Percentiles rank a stretch among this genome's conserved stretches.
Evolutionary conservation across 2,113 vertebrate genomes (phyloP).

Genomic region (Ovibos moschatus): DNA sequence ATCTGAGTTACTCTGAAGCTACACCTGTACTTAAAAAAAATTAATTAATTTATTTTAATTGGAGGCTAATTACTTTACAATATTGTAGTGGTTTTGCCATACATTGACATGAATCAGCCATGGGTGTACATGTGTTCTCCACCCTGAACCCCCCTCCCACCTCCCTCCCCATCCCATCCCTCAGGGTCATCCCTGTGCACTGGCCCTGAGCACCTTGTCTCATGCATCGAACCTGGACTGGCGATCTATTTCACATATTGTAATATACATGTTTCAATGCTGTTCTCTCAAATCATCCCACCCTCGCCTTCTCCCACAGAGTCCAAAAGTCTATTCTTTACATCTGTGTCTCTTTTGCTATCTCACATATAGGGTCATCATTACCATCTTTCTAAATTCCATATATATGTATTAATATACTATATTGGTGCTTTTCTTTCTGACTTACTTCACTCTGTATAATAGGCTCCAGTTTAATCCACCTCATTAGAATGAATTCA

Average conservation of each 20-base stretch:
- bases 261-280: neutral
- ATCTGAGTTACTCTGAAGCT: neutral
- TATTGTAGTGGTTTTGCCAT: neutral
- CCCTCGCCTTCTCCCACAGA: neutral
- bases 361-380: fast-evolving
- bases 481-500: neutral
- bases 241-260: neutral
- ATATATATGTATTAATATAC: neutral
- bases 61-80: neutral
- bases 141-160: neutral
- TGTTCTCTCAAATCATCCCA: neutral
- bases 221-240: neutral
- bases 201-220: neutral
- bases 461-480: neutral
- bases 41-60: neutral
- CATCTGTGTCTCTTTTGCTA: neutral
- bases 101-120: neutral
- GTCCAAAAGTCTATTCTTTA: neutral
- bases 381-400: neutral
- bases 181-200: neutral
- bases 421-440: neutral
- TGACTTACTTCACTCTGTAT: neutral
- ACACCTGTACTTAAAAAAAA: no score
- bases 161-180: neutral
- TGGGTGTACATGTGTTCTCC: neutral